These are phyloP conservation scores for Ormia ochracea DNA, from an alignment of 2,888 invertebrate genomes.

Conservation along the genomic window DNA sequence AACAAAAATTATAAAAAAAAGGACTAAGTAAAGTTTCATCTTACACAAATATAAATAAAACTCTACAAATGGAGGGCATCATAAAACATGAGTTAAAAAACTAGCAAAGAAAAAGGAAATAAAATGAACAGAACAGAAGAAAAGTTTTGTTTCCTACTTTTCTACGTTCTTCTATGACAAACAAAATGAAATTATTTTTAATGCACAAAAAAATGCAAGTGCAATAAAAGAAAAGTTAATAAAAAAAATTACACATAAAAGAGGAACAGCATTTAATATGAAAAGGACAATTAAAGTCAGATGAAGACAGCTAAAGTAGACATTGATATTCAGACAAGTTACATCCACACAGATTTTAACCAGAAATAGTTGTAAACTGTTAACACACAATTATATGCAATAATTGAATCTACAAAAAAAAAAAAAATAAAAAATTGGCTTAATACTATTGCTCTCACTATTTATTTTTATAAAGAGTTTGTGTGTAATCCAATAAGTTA, in stretches of 20 bases:
- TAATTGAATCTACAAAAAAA: not conserved
- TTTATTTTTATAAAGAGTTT: too few species aligned
- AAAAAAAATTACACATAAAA: not conserved
- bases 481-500: too few species aligned
- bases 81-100: conserved; percentile 35
- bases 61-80: conserved; percentile 38
- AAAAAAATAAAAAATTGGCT: too few species aligned
- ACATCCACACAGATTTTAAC: not conserved
- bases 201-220: conserved; percentile 4
- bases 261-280: not conserved
- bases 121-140: conserved; percentile 12
- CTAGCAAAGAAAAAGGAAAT: not conserved
- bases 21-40: conserved; percentile 38
- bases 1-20: not conserved
- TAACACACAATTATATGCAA: not conserved
- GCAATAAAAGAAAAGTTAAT: conserved; percentile 12
- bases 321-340: conserved; percentile 18
- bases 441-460: not conserved
- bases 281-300: conserved; percentile 59
- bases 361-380: not conserved
- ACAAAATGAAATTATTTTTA: not conserved
- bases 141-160: conserved; percentile 43
- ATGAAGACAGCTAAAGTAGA: conserved; percentile 47
- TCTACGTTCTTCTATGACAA: not conserved
- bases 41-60: conserved; percentile 49